These are phyloP conservation scores for Spialia ferax DNA, from an alignment of 2,888 invertebrate genomes.

Conservation along the genomic window DNA sequence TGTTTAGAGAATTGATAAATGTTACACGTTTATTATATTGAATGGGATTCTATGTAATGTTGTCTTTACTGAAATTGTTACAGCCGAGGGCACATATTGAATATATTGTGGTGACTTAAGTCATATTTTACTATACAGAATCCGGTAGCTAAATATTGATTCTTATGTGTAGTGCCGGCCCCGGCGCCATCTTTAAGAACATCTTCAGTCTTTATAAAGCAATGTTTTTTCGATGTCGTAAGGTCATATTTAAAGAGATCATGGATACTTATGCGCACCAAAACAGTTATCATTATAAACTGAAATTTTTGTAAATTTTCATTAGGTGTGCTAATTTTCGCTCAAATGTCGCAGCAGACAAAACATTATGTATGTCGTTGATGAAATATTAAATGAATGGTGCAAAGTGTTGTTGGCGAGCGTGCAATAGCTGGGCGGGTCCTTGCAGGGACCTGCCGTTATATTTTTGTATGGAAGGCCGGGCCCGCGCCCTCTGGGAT, in stretches of 20 bases:
- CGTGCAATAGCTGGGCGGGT: slow-evolving; percentile 16
- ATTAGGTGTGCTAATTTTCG: slow-evolving; percentile 14
- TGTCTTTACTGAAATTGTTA: slow-evolving; percentile 10
- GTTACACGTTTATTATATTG: slow-evolving; percentile 21
- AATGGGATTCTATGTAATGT: slow-evolving; percentile 25
- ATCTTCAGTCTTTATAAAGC: not conserved
- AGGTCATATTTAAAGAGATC: slow-evolving; percentile 4
- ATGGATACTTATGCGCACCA: not conserved
- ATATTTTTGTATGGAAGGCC: slow-evolving; percentile 52
- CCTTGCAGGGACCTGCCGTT: not conserved
- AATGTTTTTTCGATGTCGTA: slow-evolving; percentile 1
- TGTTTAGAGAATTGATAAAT: slow-evolving; percentile 12
- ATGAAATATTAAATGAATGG: slow-evolving; percentile 3
- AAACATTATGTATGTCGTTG: slow-evolving; percentile 7
- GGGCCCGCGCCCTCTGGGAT: slow-evolving; percentile 54
- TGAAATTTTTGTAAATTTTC: slow-evolving; percentile 9
- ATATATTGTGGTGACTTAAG: slow-evolving; percentile 1
- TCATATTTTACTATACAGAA: not conserved
- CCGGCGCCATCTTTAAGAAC: not conserved
- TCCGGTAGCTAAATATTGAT: slow-evolving; percentile 18
- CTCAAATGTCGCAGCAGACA: slow-evolving; percentile 15
- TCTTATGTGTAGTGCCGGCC: not conserved
- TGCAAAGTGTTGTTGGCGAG: slow-evolving; percentile 12
- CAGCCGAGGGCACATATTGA: slow-evolving; percentile 20
- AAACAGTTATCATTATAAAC: slow-evolving; percentile 7